Base-by-base conservation (phyloP, 2,888 invertebrate genomes). In the Rotaria sp. region DNA sequence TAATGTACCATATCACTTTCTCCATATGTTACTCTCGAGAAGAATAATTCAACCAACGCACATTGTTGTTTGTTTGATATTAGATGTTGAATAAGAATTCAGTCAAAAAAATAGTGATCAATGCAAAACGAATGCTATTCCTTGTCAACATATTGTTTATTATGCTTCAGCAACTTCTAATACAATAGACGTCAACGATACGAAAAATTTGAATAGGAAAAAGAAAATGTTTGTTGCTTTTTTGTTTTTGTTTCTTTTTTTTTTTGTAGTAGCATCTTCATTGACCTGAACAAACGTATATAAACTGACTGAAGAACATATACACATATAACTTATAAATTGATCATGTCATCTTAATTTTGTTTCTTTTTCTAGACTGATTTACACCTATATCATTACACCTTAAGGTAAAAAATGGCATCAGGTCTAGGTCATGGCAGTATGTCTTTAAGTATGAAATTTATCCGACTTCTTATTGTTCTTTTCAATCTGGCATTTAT, bases 401-500 rank as follows among this genome's bases (percentile, higher is more conserved):
- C 21, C 1, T 35, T 30, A 2, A 74, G 0, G 3, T 10, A 38
- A 38, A 35, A 59, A 59, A 86, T 86, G 86, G 86, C 86, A 26
- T 67, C 59, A 38, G 84, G 86, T 35, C 21, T 26, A 80, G 80
- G 80, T 13, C 67, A 84, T 35, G 84, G 84, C 21, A 38, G 74
- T 45, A 45, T 86, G 50, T 67, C 84, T 15, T 84, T 59, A 18
- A 84, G 84, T 21, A 84, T 84, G 30, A 86, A 86, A 48, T 45
- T 86, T 10, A 52, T 86, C 38, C 84, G 84, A 41, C 35, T 86
- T 38, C 45, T 59, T 50, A 84, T 86, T 15, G 50, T 86, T 74
- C 48, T 86, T 38, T 84, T 86, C 30, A 86, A 86, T 86, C 8
- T 86, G 11, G 50, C 41, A 67, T 86, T 86, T 84, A 48, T 86